Evolutionary conservation across 2,888 invertebrate genomes (phyloP), one percentile per base, ranked within the genome.

Genomic region (Drosophila heteroneura): DNA sequence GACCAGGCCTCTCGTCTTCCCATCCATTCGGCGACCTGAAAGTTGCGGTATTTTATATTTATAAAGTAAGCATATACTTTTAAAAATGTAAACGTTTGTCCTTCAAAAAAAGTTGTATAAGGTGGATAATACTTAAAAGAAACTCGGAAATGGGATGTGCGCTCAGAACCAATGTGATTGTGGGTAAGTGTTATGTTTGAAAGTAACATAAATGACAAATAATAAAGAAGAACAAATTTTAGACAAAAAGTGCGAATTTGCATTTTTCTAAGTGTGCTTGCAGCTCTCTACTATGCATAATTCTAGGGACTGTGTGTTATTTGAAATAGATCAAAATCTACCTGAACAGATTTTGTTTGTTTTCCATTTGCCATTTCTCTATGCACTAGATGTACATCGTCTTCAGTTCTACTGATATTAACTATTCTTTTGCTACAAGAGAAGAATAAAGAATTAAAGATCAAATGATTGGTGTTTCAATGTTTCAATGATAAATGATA

Each of bases 1-100:
- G 97, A 97, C 97, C 97, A 97, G 37, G 97, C 97, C 94, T 97
- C 97, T 91, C 96, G 95, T 92, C 96, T 94, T 90, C 96, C 95
- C 92, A 94, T 94, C 96, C 96, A 96, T 92, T 96, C 96, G 77
- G 95, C 96, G 86, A 93, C 93, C 93, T 94, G 68, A 5, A 82
- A 76, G 26, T 49, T n/a, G 12, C 10, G 14, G 32, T 39, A 26
- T 19, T 33, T 59, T 19, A 32, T 26, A 19, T 30, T 26, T 14
- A 66, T 47, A 14, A 51, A 26, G n/a, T 16, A 28, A 14, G 14
- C 30, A 16, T 32, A 16, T n/a, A 5, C 7, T n/a, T 12, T 5
- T 5, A 10, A 47, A 28, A 47, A 22, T 22, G 26, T 12, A 7
- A 37, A 28, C 37, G 14, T 56, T 26, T 16, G 9, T 16, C 16